A percentile compares a stretch with the other conserved stretches of the same genome.
phyloP scores from a whole-genome alignment of 2,113 vertebrate genomes.

The Phycodurus eques region DNA sequence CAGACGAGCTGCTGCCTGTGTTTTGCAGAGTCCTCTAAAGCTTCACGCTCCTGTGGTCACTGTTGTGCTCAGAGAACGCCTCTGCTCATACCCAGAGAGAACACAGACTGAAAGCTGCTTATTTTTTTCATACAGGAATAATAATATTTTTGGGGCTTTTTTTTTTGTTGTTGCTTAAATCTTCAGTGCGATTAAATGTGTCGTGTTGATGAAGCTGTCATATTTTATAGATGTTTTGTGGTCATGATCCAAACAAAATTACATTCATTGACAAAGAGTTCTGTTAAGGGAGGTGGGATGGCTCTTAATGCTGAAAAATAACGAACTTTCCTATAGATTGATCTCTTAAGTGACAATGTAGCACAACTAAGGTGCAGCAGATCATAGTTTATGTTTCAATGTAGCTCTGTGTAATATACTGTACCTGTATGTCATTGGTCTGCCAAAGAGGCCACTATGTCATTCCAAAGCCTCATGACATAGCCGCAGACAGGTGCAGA shows the following conservation, averaged over 20 bases:
- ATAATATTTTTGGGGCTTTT: conserved; percentile 40
- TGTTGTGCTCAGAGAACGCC: conserved; percentile 74
- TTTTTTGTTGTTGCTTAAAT: conserved; percentile 1
- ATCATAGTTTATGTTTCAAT: conserved; percentile 58
- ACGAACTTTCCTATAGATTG: conserved; percentile 53
- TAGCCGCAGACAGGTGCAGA: conserved; percentile 37
- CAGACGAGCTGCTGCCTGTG: conserved; percentile 67
- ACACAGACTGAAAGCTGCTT: conserved; percentile 72
- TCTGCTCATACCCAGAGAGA: conserved; percentile 67
- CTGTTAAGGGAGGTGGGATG: conserved; percentile 57
- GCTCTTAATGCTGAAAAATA: conserved; percentile 57
- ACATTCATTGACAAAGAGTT: conserved; percentile 62
- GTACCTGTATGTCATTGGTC: conserved; percentile 62
- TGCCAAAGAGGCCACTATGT: conserved; percentile 65
- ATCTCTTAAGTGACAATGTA: conserved; percentile 61
- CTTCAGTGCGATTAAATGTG: conserved; percentile 8
- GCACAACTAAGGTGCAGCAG: conserved; percentile 54
- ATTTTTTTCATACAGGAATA: conserved; percentile 54
- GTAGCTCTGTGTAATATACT: conserved; percentile 41
- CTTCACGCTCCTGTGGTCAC: conserved; percentile 78
- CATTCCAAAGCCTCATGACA: conserved; percentile 63
- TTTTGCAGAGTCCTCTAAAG: conserved; percentile 72
- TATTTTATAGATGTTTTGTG: conserved; percentile 61
- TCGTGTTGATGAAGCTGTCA: conserved; percentile 32
- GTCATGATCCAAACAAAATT: conserved; percentile 51